These are phyloP conservation scores for Gallirallus australis DNA, from an alignment of 2,797 vertebrate genomes.

Conservation along the genomic window DNA sequence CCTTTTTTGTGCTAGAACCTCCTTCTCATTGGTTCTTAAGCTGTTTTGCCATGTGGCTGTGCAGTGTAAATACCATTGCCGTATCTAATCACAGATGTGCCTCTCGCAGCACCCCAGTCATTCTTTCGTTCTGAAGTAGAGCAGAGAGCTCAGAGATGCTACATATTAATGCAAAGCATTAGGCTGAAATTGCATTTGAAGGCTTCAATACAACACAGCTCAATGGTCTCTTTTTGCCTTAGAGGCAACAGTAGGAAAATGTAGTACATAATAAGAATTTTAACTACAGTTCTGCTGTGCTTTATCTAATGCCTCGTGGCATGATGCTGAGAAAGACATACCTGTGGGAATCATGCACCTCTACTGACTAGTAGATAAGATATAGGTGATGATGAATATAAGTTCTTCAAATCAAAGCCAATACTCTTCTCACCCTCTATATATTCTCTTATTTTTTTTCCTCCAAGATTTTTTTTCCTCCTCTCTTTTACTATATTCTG, in stretches of 20 bases:
- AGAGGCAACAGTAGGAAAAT: conserved; percentile 38
- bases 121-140: background rate
- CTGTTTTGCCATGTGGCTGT: background rate
- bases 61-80: background rate
- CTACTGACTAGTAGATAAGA: background rate
- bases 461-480: background rate
- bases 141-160: background rate
- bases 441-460: background rate
- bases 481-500: background rate
- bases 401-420: background rate
- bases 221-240: conserved; percentile 30
- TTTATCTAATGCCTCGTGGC: background rate
- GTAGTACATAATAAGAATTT: conserved; percentile 25
- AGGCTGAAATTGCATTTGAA: conserved; percentile 55
- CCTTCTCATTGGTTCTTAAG: background rate
- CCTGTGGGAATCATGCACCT: background rate
- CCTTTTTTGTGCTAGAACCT: background rate
- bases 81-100: background rate
- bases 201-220: conserved; percentile 14
- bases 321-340: background rate
- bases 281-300: conserved; percentile 35
- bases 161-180: conserved; percentile 16
- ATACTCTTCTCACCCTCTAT: background rate
- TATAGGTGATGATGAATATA: background rate
- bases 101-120: background rate